Percentiles rank a stretch among this genome's conserved stretches.
Conservation (phyloP, 2,113 vertebrate species). For the Microcebus griseorufus region DNA sequence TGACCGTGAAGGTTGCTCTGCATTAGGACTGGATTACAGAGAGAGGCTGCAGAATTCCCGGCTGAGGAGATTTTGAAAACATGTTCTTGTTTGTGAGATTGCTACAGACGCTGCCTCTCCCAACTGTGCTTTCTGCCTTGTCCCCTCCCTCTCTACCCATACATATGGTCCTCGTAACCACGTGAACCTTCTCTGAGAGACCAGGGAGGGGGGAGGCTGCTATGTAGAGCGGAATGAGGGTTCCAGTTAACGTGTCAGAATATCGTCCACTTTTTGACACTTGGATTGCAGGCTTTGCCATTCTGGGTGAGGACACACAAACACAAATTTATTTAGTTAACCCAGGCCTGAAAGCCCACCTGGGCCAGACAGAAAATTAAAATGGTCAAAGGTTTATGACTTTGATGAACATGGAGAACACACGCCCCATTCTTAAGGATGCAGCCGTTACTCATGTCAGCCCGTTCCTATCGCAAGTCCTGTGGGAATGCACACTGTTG, state of each 20-base stretch:
- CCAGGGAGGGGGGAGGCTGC: too few species aligned
- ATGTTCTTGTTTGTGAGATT: constrained; percentile 30
- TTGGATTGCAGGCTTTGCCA: not conserved
- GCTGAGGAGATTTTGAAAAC: constrained; percentile 43
- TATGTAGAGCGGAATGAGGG: not conserved
- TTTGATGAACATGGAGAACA: not conserved
- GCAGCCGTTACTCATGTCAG: too few species aligned
- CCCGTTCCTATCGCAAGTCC: not conserved
- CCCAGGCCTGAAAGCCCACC: not conserved
- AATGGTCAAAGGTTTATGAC: too few species aligned
- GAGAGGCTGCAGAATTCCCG: constrained; percentile 18
- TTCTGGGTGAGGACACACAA: not conserved
- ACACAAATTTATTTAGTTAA: not conserved
- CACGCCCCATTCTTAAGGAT: not conserved
- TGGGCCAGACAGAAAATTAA: not conserved
- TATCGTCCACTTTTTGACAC: not conserved
- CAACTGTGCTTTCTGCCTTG: not conserved
- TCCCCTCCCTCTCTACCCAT: not conserved
- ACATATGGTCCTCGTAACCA: not conserved
- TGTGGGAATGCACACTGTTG: not conserved
- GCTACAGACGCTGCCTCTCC: not conserved
- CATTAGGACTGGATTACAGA: constrained; percentile 66
- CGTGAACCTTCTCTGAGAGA: not conserved
- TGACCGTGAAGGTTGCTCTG: constrained; percentile 59
- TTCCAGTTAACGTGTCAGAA: not conserved